phyloP scores from a whole-genome alignment of 2,888 invertebrate species.

The Bellardia bayeri region DNA sequence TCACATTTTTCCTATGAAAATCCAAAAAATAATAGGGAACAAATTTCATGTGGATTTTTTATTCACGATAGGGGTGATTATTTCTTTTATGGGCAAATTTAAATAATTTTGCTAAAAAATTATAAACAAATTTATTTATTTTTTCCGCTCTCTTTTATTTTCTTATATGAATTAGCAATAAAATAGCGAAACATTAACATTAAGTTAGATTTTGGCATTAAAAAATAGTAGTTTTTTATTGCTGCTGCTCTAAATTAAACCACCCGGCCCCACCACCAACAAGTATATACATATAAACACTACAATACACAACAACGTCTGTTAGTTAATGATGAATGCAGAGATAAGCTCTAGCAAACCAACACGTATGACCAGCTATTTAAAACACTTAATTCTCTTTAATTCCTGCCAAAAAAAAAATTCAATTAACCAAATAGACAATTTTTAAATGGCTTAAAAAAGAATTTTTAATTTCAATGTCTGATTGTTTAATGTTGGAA shows the following conservation, averaged over 20 bases:
- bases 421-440: constrained; percentile 6
- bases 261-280: constrained; percentile 11
- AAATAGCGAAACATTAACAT: neutral
- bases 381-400: constrained; percentile 33
- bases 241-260: neutral
- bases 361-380: constrained; percentile 8
- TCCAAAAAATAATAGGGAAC: too few species aligned
- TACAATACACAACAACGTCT: neutral
- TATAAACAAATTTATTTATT: neutral
- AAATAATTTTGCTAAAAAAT: neutral
- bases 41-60: too few species aligned
- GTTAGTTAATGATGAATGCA: constrained; percentile 13
- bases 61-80: too few species aligned
- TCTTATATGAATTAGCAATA: constrained; percentile 3
- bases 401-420: neutral
- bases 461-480: neutral
- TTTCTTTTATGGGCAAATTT: neutral
- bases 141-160: neutral
- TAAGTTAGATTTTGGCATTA: neutral
- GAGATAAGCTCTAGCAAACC: constrained; percentile 27
- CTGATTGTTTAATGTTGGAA: neutral
- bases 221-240: constrained; percentile 5
- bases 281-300: neutral
- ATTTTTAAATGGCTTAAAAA: constrained; percentile 32
- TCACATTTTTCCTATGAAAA: too few species aligned